Percentiles rank a stretch among this genome's conserved stretches.
Evolutionary conservation across 1,140 invertebrate species (phyloP).

Genomic region (Drosophila subobscura): DNA sequence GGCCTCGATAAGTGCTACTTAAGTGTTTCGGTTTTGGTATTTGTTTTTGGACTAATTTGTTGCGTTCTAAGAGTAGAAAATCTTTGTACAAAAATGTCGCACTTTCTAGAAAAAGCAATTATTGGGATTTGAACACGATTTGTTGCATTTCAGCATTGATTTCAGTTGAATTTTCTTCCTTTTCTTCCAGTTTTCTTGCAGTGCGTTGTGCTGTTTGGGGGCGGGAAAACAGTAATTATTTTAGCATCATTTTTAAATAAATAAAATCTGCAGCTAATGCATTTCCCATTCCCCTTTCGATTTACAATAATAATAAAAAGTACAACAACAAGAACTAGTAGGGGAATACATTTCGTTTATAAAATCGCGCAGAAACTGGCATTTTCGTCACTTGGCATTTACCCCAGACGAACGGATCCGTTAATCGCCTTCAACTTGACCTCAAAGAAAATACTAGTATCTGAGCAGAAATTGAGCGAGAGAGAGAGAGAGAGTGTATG

Average conservation of each 20-base stretch:
- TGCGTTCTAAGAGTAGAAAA: constrained; percentile 20
- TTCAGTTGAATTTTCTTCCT: constrained; percentile 17
- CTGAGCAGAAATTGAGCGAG: constrained; percentile 1
- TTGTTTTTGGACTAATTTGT: background rate
- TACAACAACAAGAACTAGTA: constrained; percentile 31
- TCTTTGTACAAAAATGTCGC: constrained; percentile 38
- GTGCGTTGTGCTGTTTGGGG: constrained; percentile 6
- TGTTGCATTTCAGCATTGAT: constrained; percentile 36
- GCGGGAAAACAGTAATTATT: background rate
- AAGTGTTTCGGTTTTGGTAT: background rate
- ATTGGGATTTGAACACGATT: constrained; percentile 41
- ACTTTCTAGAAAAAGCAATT: constrained; percentile 41
- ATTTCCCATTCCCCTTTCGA: background rate
- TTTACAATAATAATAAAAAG: constrained; percentile 4
- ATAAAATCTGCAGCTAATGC: background rate
- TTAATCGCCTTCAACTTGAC: constrained; percentile 74
- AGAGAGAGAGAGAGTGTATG: background rate
- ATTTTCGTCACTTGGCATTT: constrained; percentile 50
- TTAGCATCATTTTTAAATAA: too few relatives aligned
- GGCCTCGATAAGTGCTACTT: background rate
- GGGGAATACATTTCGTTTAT: constrained; percentile 54
- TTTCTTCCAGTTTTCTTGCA: constrained; percentile 5
- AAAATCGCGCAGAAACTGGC: constrained; percentile 65
- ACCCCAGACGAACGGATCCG: background rate
- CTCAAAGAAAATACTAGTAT: constrained; percentile 52